phyloP scores from a whole-genome alignment of 2,797 vertebrate species.

The Capromys pilorides region DNA sequence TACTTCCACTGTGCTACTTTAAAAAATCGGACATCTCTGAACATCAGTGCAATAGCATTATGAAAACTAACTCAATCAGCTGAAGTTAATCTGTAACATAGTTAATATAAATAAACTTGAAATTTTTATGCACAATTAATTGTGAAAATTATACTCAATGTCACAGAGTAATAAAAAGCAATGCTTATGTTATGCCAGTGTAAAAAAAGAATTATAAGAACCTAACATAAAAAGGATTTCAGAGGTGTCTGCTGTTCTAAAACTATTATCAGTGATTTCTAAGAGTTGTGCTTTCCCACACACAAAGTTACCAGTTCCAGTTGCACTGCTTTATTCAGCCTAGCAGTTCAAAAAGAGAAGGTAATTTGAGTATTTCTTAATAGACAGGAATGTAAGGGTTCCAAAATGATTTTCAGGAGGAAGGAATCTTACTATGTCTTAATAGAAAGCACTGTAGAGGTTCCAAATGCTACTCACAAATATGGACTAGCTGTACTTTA shows the following conservation, averaged over 20 bases:
- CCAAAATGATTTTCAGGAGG: not conserved
- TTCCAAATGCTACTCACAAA: not conserved
- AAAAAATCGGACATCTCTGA: not conserved
- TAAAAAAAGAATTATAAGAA: not conserved
- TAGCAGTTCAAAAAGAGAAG: not conserved
- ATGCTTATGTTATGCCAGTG: not conserved
- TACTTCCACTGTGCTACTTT: not conserved
- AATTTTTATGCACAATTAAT: not conserved
- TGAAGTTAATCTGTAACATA: not conserved
- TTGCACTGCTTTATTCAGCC: rapidly evolving
- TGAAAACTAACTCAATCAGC: not conserved
- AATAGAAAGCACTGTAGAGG: not conserved
- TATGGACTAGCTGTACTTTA: not conserved
- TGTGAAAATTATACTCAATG: not conserved
- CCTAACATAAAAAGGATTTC: not conserved
- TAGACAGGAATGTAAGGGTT: not conserved
- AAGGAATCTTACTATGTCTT: not conserved
- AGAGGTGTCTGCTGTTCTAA: not conserved
- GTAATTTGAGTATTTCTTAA: not conserved
- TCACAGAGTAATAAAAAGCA: not conserved
- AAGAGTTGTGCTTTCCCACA: not conserved
- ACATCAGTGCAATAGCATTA: not conserved
- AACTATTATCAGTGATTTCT: not conserved
- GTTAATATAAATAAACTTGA: not conserved
- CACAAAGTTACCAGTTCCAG: not conserved